phyloP scores from a whole-genome alignment of 2,113 vertebrate species.

The Gambusia holbrooki region DNA sequence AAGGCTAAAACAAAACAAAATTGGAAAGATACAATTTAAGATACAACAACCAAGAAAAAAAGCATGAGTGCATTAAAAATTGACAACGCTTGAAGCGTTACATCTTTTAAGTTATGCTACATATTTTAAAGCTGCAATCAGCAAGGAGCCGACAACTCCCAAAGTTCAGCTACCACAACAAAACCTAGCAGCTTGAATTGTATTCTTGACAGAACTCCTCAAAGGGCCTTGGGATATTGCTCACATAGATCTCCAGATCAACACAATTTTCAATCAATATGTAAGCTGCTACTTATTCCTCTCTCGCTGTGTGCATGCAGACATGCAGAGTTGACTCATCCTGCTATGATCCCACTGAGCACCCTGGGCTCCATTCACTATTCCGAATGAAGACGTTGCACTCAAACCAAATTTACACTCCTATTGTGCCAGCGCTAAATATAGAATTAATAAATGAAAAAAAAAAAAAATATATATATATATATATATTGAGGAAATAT shows the following conservation, averaged over 20 bases:
- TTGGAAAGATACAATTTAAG: too few relatives aligned
- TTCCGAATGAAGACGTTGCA: slow-evolving; percentile 28
- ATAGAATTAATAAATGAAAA: slow-evolving; percentile 3
- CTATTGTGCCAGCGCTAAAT: slow-evolving; percentile 20
- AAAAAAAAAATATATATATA: too few relatives aligned
- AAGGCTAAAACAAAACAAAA: too few relatives aligned
- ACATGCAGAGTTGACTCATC: slow-evolving; percentile 50
- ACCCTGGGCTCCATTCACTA: slow-evolving; percentile 53
- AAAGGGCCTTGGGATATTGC: slow-evolving; percentile 36
- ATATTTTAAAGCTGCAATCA: background rate
- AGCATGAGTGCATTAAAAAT: too few relatives aligned
- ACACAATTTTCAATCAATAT: slow-evolving; percentile 41
- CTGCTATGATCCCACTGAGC: slow-evolving; percentile 29
- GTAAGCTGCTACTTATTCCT: slow-evolving; percentile 46
- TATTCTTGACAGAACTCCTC: slow-evolving; percentile 42
- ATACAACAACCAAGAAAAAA: too few relatives aligned
- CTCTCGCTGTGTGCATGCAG: slow-evolving; percentile 21
- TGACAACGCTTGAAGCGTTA: too few relatives aligned
- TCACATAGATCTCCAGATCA: slow-evolving; percentile 46
- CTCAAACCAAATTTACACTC: slow-evolving; percentile 52
- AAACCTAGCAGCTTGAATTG: slow-evolving; percentile 25
- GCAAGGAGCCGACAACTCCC: background rate
- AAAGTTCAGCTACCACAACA: slow-evolving; percentile 8
- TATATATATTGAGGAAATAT: too few relatives aligned
- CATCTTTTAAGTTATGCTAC: too few relatives aligned